Base-by-base conservation (phyloP, 2,888 invertebrate species). In the Melanostoma scalare region DNA sequence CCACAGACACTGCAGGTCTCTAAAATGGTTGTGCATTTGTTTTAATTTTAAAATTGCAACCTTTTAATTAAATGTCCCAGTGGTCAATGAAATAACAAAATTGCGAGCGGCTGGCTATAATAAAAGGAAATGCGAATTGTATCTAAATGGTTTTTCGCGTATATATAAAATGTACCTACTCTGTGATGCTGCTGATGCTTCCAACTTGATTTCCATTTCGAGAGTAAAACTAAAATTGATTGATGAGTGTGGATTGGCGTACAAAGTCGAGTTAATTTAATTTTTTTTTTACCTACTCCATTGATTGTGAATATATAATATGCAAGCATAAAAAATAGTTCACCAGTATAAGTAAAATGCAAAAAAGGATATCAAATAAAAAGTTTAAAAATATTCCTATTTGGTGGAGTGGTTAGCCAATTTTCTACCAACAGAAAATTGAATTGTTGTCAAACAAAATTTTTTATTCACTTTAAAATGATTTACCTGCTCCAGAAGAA, bases 61-160 rank as follows among this genome's bases (percentile, higher is more conserved):
- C 52, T 69, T 82, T 82, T 82, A 82, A 82, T 82, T 82, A 78
- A 82, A 82, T 78, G 63, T 74, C 73, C 65, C 56, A 58, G 63
- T 30, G 72, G 68, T 58, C 53, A 38, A 10, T 48, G 60, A 44
- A 35, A 46, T 38, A 50, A 10, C 20, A 1, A 20, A 20, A 20
- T 20, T 20, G 52, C 38, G 44, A 52, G 36, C 56, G 30, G n/a
- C 9, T 40, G 10, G 20, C n/a, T 46, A 38, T 44, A 77, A 71
- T 58, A 36, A 31, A 63, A 56, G 48, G 44, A 35, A 77, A 53
- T 55, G 33, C 31, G 50, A 30, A 36, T 58, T 56, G 56, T 65
- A 71, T 36, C 77, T 42, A 35, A 20, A 20, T 20, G 1, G 20
- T 20, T 20, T 20, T 20, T 20, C 20, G 20, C 20, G 20, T 20